Percentiles rank a stretch among this genome's conserved stretches.
These are phyloP conservation scores for Amniataba percoides DNA, from an alignment of 2,797 vertebrate genomes.

Conservation along the genomic window DNA sequence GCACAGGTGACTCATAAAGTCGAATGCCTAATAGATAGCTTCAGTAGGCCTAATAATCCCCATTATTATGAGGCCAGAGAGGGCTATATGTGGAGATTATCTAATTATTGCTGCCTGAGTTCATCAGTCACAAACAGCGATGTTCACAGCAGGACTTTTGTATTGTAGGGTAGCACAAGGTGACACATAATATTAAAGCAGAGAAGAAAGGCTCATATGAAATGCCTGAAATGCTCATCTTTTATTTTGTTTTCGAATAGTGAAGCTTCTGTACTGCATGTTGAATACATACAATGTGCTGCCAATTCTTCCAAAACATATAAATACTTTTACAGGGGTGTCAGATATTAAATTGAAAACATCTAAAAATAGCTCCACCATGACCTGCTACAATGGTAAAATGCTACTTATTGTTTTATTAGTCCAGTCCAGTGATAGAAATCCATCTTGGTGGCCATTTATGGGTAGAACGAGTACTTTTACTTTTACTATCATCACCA, in stretches of 20 bases:
- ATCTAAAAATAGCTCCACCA: no score
- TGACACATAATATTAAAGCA: constrained; percentile 29
- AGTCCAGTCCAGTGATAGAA: no score
- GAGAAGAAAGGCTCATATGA: not conserved
- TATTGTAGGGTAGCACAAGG: constrained; percentile 2
- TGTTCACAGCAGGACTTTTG: constrained; percentile 8
- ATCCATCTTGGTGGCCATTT: no score
- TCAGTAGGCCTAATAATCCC: not conserved
- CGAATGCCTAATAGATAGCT: not conserved
- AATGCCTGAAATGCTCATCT: not conserved
- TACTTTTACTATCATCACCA: no score
- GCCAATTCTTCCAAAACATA: no score
- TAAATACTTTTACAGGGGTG: no score
- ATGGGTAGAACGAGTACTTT: no score
- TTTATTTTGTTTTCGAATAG: not conserved
- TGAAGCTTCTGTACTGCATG: not conserved
- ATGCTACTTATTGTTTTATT: no score
- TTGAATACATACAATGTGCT: not conserved
- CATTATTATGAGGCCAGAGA: not conserved
- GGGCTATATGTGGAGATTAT: not conserved
- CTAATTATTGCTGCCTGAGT: not conserved
- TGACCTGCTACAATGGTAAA: no score
- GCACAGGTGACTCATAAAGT: not conserved
- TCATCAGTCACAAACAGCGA: not conserved
- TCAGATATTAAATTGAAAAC: no score